A percentile compares a stretch with the other conserved stretches of the same genome.
Conservation (phyloP, 2,797 vertebrate species). For the Sebastes nivosus region DNA sequence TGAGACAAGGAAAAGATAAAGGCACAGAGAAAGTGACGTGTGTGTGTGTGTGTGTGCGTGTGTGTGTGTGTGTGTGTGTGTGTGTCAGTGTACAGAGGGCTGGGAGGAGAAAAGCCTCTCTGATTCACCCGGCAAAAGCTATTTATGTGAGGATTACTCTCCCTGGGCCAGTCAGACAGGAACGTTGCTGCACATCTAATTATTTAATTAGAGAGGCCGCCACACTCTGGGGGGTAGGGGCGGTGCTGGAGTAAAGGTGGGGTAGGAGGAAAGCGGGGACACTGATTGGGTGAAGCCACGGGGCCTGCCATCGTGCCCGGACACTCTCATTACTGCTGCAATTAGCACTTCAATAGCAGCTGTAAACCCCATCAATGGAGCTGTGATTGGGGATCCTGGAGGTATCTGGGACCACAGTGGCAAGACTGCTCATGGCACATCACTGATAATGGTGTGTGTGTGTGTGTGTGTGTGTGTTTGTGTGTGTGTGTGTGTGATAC, state of each 20-base stretch:
- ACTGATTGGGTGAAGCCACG: slow-evolving; percentile 92
- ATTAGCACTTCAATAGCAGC: slow-evolving; percentile 99
- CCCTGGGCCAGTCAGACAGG: slow-evolving; percentile 92
- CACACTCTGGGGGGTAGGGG: slow-evolving; percentile 85
- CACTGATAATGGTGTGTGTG: slow-evolving; percentile 11
- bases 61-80: neutral
- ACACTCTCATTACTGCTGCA: slow-evolving; percentile 97
- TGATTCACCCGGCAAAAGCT: slow-evolving; percentile 89
- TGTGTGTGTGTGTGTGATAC: neutral
- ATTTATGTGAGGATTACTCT: slow-evolving; percentile 99
- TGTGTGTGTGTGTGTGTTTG: too few species aligned
- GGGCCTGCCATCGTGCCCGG: slow-evolving; percentile 87
- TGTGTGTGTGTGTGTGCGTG: neutral
- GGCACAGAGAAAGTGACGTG: neutral
- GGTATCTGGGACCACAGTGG: slow-evolving; percentile 85
- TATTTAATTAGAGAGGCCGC: slow-evolving; percentile 97
- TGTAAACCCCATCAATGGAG: slow-evolving; percentile 93
- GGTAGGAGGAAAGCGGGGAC: slow-evolving; percentile 63
- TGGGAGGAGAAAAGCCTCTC: slow-evolving; percentile 50
- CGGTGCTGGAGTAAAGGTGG: slow-evolving; percentile 30
- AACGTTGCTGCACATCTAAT: slow-evolving; percentile 97
- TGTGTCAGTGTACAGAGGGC: neutral
- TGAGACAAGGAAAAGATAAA: slow-evolving; percentile 11
- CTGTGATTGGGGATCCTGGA: slow-evolving; percentile 94
- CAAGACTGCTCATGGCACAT: slow-evolving; percentile 31